Percentiles rank a stretch among this genome's conserved stretches.
Conservation (phyloP, 2,888 invertebrate genomes). For the Campoplex nolae region DNA sequence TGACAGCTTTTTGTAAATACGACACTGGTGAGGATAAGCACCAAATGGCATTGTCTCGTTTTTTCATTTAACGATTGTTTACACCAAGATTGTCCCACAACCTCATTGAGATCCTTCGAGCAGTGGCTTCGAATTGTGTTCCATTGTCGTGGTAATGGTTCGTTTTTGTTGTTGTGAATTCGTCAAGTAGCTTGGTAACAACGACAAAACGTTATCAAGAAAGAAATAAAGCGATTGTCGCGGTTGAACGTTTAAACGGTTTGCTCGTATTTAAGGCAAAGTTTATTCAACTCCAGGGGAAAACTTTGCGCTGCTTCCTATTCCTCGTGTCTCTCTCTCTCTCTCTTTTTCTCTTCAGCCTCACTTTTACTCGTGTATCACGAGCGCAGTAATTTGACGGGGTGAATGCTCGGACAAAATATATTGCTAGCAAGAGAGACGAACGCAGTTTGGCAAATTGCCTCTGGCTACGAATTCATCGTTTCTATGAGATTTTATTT, state of each 20-base stretch:
- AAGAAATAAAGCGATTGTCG: conserved; percentile 33
- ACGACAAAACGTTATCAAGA: conserved; percentile 14
- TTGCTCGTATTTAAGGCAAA: conserved; percentile 43
- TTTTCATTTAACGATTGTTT: background rate
- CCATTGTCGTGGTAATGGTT: conserved; percentile 34
- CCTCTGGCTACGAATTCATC: conserved; percentile 41
- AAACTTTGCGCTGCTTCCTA: conserved; percentile 26
- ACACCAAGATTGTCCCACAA: background rate
- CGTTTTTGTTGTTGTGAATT: conserved; percentile 28
- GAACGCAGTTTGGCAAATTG: conserved; percentile 61
- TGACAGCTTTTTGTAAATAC: background rate
- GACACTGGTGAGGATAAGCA: background rate
- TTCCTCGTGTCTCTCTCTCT: conserved; percentile 50
- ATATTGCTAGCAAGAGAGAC: conserved; percentile 23
- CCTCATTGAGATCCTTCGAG: background rate
- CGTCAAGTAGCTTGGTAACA: background rate
- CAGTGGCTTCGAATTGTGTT: background rate
- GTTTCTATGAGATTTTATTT: background rate
- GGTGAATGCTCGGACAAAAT: conserved; percentile 50
- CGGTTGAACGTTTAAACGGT: conserved; percentile 32
- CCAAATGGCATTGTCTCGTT: background rate
- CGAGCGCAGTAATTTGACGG: conserved; percentile 43
- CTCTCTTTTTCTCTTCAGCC: conserved; percentile 67
- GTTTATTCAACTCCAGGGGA: conserved; percentile 13
- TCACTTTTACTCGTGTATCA: conserved; percentile 63